phyloP scores from a whole-genome alignment of 37 sponge, comb jelly and placozoan species.

The Tethya wilhelma region DNA sequence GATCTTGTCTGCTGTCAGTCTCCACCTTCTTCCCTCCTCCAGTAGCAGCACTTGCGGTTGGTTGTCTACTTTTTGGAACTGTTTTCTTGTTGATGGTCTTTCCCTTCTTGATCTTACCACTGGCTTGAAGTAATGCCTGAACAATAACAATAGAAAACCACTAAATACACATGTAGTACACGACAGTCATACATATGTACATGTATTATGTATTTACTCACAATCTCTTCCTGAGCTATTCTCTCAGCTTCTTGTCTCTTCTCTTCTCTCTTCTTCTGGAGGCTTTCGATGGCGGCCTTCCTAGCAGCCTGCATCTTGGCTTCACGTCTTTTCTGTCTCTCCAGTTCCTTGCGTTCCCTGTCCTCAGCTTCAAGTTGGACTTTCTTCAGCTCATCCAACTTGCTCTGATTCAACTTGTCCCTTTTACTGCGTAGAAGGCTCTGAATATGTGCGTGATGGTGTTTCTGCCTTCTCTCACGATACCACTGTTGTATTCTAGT shows the following conservation, averaged over 20 bases:
- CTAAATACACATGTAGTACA: background rate
- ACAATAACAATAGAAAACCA: background rate
- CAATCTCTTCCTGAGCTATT: constrained; percentile 80
- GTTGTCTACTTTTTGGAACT: background rate
- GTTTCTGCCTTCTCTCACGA: constrained; percentile 3
- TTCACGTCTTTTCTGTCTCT: constrained; percentile 41
- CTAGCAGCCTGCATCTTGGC: constrained; percentile 63
- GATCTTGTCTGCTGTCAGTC: background rate
- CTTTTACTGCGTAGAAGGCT: constrained; percentile 52
- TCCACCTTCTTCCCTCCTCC: background rate
- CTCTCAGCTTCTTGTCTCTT: constrained; percentile 62
- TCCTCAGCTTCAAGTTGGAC: background rate
- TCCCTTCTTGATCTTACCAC: constrained; percentile 45
- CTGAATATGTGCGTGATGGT: background rate
- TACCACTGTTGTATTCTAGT: constrained; percentile 65
- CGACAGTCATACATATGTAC: background rate
- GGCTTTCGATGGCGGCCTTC: constrained; percentile 74
- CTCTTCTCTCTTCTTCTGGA: constrained; percentile 84
- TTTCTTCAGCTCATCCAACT: constrained; percentile 10
- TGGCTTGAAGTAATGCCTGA: constrained; percentile 45
- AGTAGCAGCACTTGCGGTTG: background rate
- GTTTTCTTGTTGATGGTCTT: background rate
- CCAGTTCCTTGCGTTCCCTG: constrained; percentile 20
- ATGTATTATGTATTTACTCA: constrained; percentile 13
- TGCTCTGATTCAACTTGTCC: constrained; percentile 47